Conservation (phyloP, 2,888 invertebrate genomes). For the Ctena decussata region DNA sequence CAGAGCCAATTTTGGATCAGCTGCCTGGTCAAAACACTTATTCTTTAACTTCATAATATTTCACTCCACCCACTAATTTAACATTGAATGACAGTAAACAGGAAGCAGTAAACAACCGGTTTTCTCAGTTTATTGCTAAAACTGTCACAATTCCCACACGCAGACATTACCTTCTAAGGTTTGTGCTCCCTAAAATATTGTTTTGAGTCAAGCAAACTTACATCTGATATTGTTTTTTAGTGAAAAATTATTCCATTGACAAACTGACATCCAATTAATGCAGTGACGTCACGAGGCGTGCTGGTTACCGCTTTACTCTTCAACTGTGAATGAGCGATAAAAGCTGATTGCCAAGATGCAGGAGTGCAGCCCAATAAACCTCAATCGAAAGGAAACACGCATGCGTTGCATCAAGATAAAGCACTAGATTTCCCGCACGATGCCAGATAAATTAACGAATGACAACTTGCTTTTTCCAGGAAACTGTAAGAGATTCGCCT, state of each 20-base stretch:
- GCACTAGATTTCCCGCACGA: slow-evolving; percentile 7
- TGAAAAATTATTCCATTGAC: background rate
- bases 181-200: too few species aligned
- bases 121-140: too few species aligned
- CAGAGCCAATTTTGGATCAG: too few species aligned
- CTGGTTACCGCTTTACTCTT: background rate
- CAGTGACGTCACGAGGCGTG: slow-evolving; percentile 1
- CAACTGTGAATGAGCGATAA: background rate
- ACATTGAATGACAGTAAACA: too few species aligned
- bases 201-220: too few species aligned
- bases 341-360: background rate
- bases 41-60: too few species aligned
- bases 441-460: slow-evolving; percentile 3
- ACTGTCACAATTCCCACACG: too few species aligned
- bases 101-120: too few species aligned
- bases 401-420: slow-evolving; percentile 14
- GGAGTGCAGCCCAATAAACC: slow-evolving; percentile 1
- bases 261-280: slow-evolving; percentile 4
- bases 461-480: background rate
- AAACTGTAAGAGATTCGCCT: background rate
- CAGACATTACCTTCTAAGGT: too few species aligned
- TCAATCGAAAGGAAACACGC: slow-evolving; percentile 8
- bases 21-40: too few species aligned
- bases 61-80: too few species aligned
- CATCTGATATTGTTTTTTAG: background rate